Base-by-base conservation (phyloP, 2,797 vertebrate species). In the Euphonia xanthogaster region DNA sequence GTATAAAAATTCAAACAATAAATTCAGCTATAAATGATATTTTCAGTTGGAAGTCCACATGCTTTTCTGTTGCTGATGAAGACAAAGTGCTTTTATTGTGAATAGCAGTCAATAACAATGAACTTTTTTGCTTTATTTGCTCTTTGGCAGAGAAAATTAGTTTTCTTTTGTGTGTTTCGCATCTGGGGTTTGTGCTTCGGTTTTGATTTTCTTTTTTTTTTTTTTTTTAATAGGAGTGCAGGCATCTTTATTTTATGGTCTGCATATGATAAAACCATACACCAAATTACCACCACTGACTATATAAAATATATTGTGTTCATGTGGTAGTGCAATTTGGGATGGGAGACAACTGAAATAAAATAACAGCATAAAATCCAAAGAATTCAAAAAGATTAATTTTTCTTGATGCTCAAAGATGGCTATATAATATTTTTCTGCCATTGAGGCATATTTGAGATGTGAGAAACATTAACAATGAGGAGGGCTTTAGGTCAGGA, bases 401-500 rank as follows among this genome's bases (percentile, higher is more conserved):
- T 88, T 95, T 88, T 92, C 60, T 91, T 65, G 27, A 82, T 88
- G 45, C 50, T 76, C 42, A 31, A 37, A 83, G 78, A 84, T 71
- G 57, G 62, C 81, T 95, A 19, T 48, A 80, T 85, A 94, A 86
- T 94, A 45, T 93, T 94, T 95, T 97, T 94, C 55, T 96, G 90
- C 95, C 78, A 94, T 58, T 48, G n/a, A 95, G 88, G 94, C 84
- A 33, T 90, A 73, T 95, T 76, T 91, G 85, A 97, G 95, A 91
- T 96, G 93, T 88, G 93, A 97, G 95, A 92, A 97, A 95, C 91
- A 94, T 98, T 97, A 96, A 95, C 94, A 96, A 93, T 95, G 96
- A 97, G 91, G 80, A 94, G 82, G 72, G 94, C 90, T 95, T 97
- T 82, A 95, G 97, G 97, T 98, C 97, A 98, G 96, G 94, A 97